Conservation (phyloP, 2,113 vertebrate species). For the Rhizomys pruinosus region DNA sequence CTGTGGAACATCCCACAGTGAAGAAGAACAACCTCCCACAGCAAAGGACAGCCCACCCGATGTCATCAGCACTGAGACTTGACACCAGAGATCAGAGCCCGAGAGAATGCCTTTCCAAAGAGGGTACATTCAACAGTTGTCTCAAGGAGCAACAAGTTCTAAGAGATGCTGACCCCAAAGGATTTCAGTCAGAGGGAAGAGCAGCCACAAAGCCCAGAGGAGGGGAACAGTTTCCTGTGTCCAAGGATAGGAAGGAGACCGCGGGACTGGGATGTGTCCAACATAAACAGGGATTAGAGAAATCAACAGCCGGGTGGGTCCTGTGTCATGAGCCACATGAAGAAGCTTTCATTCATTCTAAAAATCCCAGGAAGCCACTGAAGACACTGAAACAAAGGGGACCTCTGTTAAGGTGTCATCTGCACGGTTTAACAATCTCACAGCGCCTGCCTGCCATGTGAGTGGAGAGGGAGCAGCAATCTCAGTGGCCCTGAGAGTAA, state of each 20-base stretch:
- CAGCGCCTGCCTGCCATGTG: accelerated
- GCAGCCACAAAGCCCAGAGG: not conserved
- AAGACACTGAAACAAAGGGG: not conserved
- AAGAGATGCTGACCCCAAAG: not conserved
- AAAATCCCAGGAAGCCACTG: not conserved
- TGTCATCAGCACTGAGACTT: not conserved
- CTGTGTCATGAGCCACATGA: too few species aligned
- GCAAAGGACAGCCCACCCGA: not conserved
- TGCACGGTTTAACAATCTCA: not conserved
- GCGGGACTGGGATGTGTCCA: not conserved
- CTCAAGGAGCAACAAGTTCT: not conserved
- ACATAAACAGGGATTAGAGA: not conserved
- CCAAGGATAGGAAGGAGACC: not conserved
- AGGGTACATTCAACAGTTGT: not conserved
- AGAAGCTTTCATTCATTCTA: not conserved
- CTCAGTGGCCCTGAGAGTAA: not conserved
- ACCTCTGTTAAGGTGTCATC: not conserved
- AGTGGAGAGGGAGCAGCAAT: accelerated
- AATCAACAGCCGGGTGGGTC: not conserved
- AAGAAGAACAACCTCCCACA: not conserved
- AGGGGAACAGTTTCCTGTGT: too few species aligned
- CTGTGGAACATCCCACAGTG: accelerated
- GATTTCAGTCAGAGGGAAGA: not conserved
- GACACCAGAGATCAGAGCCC: not conserved
- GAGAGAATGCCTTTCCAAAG: not conserved